Conservation (phyloP, 2,888 invertebrate genomes). For the Netelia inedita region DNA sequence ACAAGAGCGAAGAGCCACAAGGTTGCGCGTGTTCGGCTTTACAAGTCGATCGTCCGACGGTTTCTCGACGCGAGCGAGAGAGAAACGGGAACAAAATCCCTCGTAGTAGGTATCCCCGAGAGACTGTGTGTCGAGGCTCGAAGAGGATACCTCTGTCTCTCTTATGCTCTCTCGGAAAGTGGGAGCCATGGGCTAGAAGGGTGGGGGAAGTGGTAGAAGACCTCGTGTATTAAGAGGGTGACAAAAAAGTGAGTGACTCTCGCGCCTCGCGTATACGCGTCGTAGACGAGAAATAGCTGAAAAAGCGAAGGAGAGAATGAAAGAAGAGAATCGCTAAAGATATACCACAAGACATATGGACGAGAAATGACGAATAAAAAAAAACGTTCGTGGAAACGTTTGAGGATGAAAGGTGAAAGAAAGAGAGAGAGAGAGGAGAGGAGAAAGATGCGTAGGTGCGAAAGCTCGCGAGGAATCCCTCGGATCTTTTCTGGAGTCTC, state of each 20-base stretch:
- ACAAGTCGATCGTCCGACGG: slow-evolving; percentile 62
- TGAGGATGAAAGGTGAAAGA: neutral
- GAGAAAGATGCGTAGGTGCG: slow-evolving; percentile 46
- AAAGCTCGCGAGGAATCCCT: slow-evolving; percentile 61
- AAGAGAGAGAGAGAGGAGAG: slow-evolving; percentile 13
- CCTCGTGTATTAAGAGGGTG: slow-evolving; percentile 39
- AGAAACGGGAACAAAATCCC: slow-evolving; percentile 56
- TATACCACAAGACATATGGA: slow-evolving; percentile 1
- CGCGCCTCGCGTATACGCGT: neutral
- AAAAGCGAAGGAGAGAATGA: slow-evolving; percentile 26
- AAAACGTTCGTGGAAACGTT: slow-evolving; percentile 17
- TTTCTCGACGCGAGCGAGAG: slow-evolving; percentile 49
- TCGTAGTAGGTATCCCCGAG: slow-evolving; percentile 55
- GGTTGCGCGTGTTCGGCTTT: slow-evolving; percentile 65
- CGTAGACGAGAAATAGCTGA: slow-evolving; percentile 14
- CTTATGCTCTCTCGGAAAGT: neutral
- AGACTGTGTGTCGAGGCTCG: slow-evolving; percentile 41
- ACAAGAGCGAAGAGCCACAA: slow-evolving; percentile 27
- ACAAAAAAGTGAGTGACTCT: slow-evolving; percentile 10
- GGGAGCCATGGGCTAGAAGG: neutral
- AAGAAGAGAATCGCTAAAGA: slow-evolving; percentile 23
- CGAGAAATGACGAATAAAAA: slow-evolving; percentile 32
- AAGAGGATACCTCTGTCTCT: slow-evolving; percentile 22
- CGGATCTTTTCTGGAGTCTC: slow-evolving; percentile 25
- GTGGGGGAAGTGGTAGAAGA: slow-evolving; percentile 3